Conservation (phyloP, 2,113 vertebrate species). For the Psephotus haematonotus region DNA sequence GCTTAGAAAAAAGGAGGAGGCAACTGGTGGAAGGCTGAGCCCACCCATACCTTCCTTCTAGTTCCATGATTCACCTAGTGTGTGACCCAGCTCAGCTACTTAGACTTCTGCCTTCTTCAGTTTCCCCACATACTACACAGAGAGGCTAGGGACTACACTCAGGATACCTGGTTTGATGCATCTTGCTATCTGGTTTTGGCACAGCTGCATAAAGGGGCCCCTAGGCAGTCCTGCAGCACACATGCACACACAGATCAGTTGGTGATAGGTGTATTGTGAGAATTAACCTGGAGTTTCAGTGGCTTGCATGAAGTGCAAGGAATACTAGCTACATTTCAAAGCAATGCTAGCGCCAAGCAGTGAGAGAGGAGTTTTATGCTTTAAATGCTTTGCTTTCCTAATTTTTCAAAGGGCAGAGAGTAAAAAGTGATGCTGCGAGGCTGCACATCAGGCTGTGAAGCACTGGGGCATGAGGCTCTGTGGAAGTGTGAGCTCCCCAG, state of each 20-base stretch:
- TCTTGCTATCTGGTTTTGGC: not conserved
- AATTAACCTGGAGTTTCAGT: accelerated
- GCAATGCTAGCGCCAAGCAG: not conserved
- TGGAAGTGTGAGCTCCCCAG: not conserved
- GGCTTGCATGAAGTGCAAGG: not conserved
- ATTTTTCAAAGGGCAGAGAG: not conserved
- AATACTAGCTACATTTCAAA: not conserved
- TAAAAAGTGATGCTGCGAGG: not conserved
- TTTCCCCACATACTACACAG: accelerated
- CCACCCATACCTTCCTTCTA: not conserved
- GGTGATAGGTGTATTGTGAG: accelerated
- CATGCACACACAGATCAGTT: accelerated
- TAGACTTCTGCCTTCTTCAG: not conserved
- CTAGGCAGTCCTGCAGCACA: not conserved
- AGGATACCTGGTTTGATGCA: not conserved
- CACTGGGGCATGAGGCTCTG: accelerated
- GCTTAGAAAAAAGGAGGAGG: not conserved
- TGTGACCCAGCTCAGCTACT: not conserved
- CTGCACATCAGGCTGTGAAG: not conserved
- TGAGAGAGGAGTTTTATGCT: not conserved
- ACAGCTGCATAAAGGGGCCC: accelerated
- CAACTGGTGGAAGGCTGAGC: accelerated
- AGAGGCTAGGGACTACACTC: too few species aligned
- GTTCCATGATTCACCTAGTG: accelerated
- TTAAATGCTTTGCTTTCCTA: not conserved